These are phyloP conservation scores for Acholoe squamosa DNA, from an alignment of 2,888 invertebrate genomes.

Conservation along the genomic window DNA sequence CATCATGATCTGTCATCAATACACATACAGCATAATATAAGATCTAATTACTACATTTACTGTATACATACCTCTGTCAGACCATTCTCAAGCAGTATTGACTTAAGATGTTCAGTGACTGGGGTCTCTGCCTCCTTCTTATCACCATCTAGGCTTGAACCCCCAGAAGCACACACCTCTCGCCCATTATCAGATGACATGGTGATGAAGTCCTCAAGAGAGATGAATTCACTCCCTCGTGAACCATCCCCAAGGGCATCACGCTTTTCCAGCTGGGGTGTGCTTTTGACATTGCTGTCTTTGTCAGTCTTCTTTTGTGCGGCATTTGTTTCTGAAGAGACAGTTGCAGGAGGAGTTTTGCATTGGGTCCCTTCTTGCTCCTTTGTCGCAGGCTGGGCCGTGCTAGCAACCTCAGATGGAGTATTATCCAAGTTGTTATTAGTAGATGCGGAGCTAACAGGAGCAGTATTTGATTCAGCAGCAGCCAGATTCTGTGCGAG, in stretches of 20 bases:
- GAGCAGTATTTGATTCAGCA: too few species aligned
- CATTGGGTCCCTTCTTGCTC: too few species aligned
- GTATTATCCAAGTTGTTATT: too few species aligned
- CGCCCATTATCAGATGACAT: neutral
- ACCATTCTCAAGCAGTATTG: neutral
- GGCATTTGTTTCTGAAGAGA: neutral
- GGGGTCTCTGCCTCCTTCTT: neutral
- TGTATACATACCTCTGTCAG: neutral
- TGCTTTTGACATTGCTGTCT: neutral
- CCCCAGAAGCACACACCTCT: neutral
- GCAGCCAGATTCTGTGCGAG: neutral
- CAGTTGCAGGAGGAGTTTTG: neutral
- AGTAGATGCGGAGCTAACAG: too few species aligned
- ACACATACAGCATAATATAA: too few species aligned
- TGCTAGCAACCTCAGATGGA: too few species aligned
- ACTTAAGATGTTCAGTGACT: neutral
- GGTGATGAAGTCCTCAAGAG: neutral
- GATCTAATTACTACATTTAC: too few species aligned
- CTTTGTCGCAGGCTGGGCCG: too few species aligned
- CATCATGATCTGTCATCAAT: too few species aligned
- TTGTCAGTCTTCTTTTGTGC: neutral
- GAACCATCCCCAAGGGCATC: neutral
- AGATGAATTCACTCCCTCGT: neutral
- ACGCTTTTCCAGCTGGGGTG: neutral
- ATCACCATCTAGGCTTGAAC: neutral